Evolutionary conservation across 2,113 vertebrate genomes (phyloP).

Genomic region (Penelope pileata): DNA sequence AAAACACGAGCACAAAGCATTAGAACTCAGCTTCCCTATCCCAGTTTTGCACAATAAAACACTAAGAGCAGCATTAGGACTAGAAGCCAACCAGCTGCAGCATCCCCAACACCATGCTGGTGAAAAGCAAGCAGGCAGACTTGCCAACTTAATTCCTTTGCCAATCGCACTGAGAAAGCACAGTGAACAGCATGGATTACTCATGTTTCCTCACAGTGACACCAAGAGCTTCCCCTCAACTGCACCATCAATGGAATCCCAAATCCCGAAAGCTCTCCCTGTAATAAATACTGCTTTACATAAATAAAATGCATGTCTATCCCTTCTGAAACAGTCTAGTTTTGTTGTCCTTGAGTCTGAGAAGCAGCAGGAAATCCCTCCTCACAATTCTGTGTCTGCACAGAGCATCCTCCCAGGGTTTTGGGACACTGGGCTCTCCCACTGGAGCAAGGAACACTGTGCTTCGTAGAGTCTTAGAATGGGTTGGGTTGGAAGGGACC

Average conservation of each 20-base stretch:
- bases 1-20: neutral
- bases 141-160: neutral
- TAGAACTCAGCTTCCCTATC: neutral
- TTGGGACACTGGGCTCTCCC: neutral
- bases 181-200: neutral
- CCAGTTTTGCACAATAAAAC: neutral
- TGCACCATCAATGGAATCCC: rapidly evolving
- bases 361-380: rapidly evolving
- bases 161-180: neutral
- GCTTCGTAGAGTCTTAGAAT: no score
- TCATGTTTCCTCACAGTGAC: neutral
- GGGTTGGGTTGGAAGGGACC: no score
- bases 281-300: no score
- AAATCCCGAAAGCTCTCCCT: neutral
- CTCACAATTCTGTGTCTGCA: neutral
- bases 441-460: neutral
- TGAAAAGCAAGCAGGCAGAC: neutral
- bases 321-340: neutral
- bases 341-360: rapidly evolving
- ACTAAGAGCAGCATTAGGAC: neutral
- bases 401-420: neutral
- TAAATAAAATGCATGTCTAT: neutral
- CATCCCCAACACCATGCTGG: neutral
- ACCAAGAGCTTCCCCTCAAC: neutral
- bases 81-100: neutral